Base-by-base conservation (phyloP, 2,888 invertebrate species). In the Dexiosoma caninum region DNA sequence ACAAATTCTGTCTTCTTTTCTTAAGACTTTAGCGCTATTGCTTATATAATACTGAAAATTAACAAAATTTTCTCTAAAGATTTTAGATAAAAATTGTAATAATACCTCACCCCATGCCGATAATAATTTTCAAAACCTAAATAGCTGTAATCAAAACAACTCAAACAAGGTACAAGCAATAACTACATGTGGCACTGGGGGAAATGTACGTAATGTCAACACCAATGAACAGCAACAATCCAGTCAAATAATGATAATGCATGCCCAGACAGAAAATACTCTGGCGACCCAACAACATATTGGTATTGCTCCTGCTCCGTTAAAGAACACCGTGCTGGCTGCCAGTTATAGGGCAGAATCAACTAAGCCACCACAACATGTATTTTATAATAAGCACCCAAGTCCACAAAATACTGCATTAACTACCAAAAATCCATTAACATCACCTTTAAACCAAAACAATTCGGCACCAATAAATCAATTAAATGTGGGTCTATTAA, bases 1-100 rank as follows among this genome's bases (percentile, higher is more conserved):
- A n/a, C n/a, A n/a, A 27, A 27, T 27, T 6, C 3, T 27, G 3
- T 27, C 27, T 27, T 27, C 6, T 27, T 27, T 27, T 27, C 3
- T 27, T 27, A n/a, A n/a, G n/a, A n/a, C n/a, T n/a, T n/a, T n/a
- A n/a, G n/a, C n/a, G n/a, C n/a, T n/a, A n/a, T n/a, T n/a, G n/a
- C n/a, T n/a, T n/a, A n/a, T n/a, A n/a, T n/a, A n/a, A n/a, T n/a
- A n/a, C n/a, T n/a, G n/a, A n/a, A n/a, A n/a, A n/a, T n/a, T n/a
- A n/a, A n/a, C n/a, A n/a, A n/a, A n/a, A n/a, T 14, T 51, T 51
- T 21, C 42, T 1, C 64, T 75, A 8, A 44, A 91, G 83, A 91
- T 92, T 62, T 64, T 71, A 40, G 94, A 94, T 87, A 94, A 93
- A 88, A 93, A 94, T 89, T 93, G 94, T 86, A 94, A 94, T 89